Conservation (phyloP, 2,888 invertebrate species). For the Stegana nigrithorax region DNA sequence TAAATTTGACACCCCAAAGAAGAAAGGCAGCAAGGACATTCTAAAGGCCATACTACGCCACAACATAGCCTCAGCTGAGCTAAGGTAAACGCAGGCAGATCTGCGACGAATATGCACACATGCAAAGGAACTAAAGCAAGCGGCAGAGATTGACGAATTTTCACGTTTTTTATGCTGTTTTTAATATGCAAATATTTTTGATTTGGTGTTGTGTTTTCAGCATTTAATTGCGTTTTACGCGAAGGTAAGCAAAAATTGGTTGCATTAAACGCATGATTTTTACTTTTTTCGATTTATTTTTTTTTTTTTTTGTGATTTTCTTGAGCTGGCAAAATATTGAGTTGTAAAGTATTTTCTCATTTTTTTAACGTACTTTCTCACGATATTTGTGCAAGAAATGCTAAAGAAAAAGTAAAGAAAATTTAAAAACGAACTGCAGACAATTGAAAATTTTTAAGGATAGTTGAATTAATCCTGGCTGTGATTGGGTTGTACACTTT, state of each 20-base stretch:
- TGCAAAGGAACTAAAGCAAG: slow-evolving; percentile 27
- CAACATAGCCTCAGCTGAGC: neutral
- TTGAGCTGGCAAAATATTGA: slow-evolving; percentile 3
- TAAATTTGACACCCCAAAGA: slow-evolving; percentile 53
- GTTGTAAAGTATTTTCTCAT: neutral
- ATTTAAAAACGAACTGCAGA: too few species aligned
- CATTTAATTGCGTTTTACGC: slow-evolving; percentile 37
- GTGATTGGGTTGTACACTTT: too few species aligned
- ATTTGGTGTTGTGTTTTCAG: slow-evolving; percentile 36
- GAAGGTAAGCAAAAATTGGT: neutral
- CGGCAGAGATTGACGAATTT: slow-evolving; percentile 42
- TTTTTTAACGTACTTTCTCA: slow-evolving; percentile 35
- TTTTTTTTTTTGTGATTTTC: slow-evolving; percentile 24
- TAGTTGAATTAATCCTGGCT: too few species aligned
- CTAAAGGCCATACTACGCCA: slow-evolving; percentile 1
- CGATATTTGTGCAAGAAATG: slow-evolving; percentile 33
- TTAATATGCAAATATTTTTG: slow-evolving; percentile 32
- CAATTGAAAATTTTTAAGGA: too few species aligned
- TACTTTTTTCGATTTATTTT: slow-evolving; percentile 42
- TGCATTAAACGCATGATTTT: too few species aligned
- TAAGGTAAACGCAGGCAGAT: slow-evolving; percentile 48
- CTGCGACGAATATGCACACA: slow-evolving; percentile 45
- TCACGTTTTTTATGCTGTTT: slow-evolving; percentile 54
- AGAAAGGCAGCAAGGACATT: slow-evolving; percentile 32
- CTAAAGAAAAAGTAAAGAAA: neutral